Evolutionary conservation across 2,888 invertebrate species (phyloP).

Genomic region (Drosophila conformis): DNA sequence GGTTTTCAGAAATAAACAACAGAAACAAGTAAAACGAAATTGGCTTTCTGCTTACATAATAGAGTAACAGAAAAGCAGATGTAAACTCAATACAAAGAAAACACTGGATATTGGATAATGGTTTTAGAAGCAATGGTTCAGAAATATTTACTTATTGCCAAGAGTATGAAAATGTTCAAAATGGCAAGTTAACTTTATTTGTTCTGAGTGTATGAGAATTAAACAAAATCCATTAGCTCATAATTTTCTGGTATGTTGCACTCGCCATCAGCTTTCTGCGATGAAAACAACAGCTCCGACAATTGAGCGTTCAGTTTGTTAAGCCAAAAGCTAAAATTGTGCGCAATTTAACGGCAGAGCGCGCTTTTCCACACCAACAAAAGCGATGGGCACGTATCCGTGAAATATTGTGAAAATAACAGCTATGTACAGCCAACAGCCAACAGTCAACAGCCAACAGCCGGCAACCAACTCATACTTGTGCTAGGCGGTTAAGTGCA

Average conservation of each 20-base stretch:
- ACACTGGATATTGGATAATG: neutral
- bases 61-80: neutral
- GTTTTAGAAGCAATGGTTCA: too few relatives aligned
- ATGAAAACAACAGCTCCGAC: slow-evolving; percentile 52
- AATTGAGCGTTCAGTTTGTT: slow-evolving; percentile 78
- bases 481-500: slow-evolving; percentile 42
- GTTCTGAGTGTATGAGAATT: slow-evolving; percentile 40
- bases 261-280: slow-evolving; percentile 33
- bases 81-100: neutral
- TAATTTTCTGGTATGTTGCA: slow-evolving; percentile 78
- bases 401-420: slow-evolving; percentile 81
- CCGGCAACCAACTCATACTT: slow-evolving; percentile 10
- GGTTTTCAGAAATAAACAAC: neutral
- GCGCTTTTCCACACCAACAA: slow-evolving; percentile 66
- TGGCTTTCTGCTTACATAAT: neutral
- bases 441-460: slow-evolving; percentile 19
- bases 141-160: too few relatives aligned
- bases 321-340: slow-evolving; percentile 78
- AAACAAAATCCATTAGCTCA: slow-evolving; percentile 80
- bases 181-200: neutral
- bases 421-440: slow-evolving; percentile 30
- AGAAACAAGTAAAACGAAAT: neutral
- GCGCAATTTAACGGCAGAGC: slow-evolving; percentile 78
- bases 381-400: slow-evolving; percentile 73
- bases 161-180: neutral